Evolutionary conservation across 2,113 vertebrate species (phyloP), one percentile per base, ranked within the genome.

Genomic region (Onychorhynchus coronatus): DNA sequence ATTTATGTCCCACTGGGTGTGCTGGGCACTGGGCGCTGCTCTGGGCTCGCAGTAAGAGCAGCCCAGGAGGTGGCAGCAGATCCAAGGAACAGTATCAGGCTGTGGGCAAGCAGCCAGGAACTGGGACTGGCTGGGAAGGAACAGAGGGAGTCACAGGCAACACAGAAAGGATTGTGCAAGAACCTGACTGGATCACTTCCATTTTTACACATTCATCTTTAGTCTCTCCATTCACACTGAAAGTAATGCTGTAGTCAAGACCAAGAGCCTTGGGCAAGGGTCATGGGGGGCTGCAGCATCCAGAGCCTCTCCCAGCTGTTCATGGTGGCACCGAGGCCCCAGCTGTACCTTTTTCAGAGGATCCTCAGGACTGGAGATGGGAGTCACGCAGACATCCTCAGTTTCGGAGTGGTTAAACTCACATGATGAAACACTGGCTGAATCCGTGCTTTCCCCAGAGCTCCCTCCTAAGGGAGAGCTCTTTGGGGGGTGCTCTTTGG

Each of bases 371-470:
- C 96, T 93, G 95, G 97, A 90, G 80, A 70, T 82, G 5, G 97
- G 98, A 72, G 97, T 96, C 59, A 97, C 82, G 59, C 97, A 96
- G 82, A 72, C 44, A 6, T 98, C 98, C 66, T 99, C 99, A 0
- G 92, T 92, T 95, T 99, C 99, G 0, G 98, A 99, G 11, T 98
- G 99, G 93, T 98, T 98, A 1, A 99, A 98, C 94, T 99, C 99
- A 10, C 98, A 99, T 12, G 99, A 99, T 0, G 99, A 99, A 94
- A 99, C 98, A 1, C 99, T 99, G 97, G 98, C 98, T 0, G 99
- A 99, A 96, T 99, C 99, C 85, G 99, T 99, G 98, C 99, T 99
- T 27, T 99, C 99, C 22, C 98, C 98, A 0, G 99, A 99, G 97
- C 99, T 99, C 93, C 99, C 99, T 46, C 98, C 98, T 81, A 98